Evolutionary conservation across 2,113 vertebrate species (phyloP), one percentile per base, ranked within the genome.

Genomic region (Cephalopterus ornatus): DNA sequence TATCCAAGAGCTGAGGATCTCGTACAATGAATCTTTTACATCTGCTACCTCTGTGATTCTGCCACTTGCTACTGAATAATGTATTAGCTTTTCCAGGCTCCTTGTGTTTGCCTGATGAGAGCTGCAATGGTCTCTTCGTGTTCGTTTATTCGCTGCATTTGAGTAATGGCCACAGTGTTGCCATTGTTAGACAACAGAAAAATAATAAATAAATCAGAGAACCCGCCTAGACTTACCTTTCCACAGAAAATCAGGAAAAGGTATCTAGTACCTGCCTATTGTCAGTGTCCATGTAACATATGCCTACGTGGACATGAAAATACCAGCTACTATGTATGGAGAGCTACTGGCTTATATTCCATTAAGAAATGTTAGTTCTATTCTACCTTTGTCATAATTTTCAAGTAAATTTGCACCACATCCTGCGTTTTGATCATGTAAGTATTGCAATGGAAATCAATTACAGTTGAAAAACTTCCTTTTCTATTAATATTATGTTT

Each of bases 21-120:
- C 78, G 22, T 42, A 80, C 66, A 92, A 30, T 70, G 61, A 92
- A 93, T 93, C 50, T 95, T 96, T 77, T 87, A 56, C 52, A 92
- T 68, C 50, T 97, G 58, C 85, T 85, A 50, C 22, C 52, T 89
- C 78, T 89, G 35, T 83, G 88, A 88, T 93, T 95, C 65, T 28
- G 72, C 71, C 21, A 28, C 39, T 95, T 93, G 41, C 85, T 93
- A 56, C 37, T 97, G 81, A 98, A 96, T 96, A 94, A 96, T 96
- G 61, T 47, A 93, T 94, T 81, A 79, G 44, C 33, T 95, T 94
- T 85, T 84, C 52, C 22, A 86, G 49, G 23, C 23, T 86, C 16
- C 55, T 94, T 86, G 37, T 79, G 32, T 79, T 93, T 92, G 30
- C 70, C 70, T 50, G 44, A 75, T 83, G 74, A 95, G 74, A 74